phyloP scores from a whole-genome alignment of 1,140 invertebrate genomes.

The Homarus americanus region DNA sequence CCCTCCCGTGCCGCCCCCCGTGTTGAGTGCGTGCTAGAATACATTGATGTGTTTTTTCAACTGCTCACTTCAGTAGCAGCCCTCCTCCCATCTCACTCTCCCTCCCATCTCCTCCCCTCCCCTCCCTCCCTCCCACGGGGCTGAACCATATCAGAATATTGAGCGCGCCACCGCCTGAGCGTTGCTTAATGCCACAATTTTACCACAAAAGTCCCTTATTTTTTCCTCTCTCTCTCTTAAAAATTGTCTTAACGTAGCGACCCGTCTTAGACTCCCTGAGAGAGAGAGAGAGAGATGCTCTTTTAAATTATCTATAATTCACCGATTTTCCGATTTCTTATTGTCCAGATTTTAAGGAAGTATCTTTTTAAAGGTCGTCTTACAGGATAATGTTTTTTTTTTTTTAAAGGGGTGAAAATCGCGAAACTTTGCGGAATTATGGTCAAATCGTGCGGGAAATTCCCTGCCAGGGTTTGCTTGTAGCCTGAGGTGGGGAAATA shows the following conservation, averaged over 20 bases:
- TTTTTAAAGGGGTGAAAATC: neutral
- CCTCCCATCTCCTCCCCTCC: neutral
- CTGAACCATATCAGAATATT: conserved; percentile 3
- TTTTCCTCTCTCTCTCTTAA: neutral
- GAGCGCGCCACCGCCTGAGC: neutral
- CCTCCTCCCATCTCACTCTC: neutral
- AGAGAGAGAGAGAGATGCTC: neutral
- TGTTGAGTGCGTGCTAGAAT: too few species aligned
- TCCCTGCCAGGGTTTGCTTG: conserved; percentile 20
- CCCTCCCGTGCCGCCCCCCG: neutral
- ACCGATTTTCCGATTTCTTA: too few species aligned
- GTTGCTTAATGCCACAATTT: neutral
- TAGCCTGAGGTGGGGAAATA: conserved; percentile 53
- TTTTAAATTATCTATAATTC: too few species aligned
- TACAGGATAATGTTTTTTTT: neutral
- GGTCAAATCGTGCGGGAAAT: conserved; percentile 17
- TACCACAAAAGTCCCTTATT: neutral
- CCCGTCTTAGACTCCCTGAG: neutral
- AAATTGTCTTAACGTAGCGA: too few species aligned
- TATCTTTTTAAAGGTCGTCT: too few species aligned
- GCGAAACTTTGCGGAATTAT: neutral
- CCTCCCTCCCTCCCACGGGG: neutral
- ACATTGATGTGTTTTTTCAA: too few species aligned
- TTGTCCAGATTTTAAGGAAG: too few species aligned
- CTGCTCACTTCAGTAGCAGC: too few species aligned